phyloP scores from a whole-genome alignment of 1,140 invertebrate species.

The Bicyclus anynana region DNA sequence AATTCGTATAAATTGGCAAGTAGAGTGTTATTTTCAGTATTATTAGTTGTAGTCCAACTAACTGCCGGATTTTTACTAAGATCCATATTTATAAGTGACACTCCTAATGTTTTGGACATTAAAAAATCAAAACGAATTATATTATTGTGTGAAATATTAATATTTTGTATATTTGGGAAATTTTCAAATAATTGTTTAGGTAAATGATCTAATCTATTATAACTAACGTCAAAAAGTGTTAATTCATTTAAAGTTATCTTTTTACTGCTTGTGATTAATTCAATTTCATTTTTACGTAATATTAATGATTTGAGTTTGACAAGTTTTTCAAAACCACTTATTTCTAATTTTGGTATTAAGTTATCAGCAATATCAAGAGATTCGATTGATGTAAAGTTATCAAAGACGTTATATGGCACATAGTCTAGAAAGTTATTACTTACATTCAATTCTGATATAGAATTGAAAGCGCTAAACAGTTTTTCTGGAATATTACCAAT shows the following conservation, averaged over 20 bases:
- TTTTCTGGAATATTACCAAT: slow-evolving; percentile 52
- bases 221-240: slow-evolving; percentile 61
- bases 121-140: slow-evolving; percentile 62
- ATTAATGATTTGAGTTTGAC: slow-evolving; percentile 60
- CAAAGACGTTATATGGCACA: slow-evolving; percentile 59
- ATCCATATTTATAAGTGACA: slow-evolving; percentile 59
- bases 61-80: slow-evolving; percentile 60
- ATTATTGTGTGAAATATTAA: slow-evolving; percentile 66
- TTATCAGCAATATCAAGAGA: slow-evolving; percentile 65
- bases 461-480: slow-evolving; percentile 52
- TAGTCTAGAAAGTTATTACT: slow-evolving; percentile 69
- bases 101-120: slow-evolving; percentile 41
- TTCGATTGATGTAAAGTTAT: slow-evolving; percentile 61
- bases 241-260: slow-evolving; percentile 53
- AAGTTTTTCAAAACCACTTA: slow-evolving; percentile 60
- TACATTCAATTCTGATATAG: slow-evolving; percentile 61
- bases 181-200: slow-evolving; percentile 54
- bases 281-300: slow-evolving; percentile 68
- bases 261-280: slow-evolving; percentile 51
- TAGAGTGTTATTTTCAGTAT: slow-evolving; percentile 48
- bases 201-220: slow-evolving; percentile 55
- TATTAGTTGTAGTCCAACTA: slow-evolving; percentile 44
- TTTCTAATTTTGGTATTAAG: slow-evolving; percentile 59
- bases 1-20: slow-evolving; percentile 62
- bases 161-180: slow-evolving; percentile 65